Conservation (phyloP, 2,113 vertebrate species). For the Chroicocephalus ridibundus region DNA sequence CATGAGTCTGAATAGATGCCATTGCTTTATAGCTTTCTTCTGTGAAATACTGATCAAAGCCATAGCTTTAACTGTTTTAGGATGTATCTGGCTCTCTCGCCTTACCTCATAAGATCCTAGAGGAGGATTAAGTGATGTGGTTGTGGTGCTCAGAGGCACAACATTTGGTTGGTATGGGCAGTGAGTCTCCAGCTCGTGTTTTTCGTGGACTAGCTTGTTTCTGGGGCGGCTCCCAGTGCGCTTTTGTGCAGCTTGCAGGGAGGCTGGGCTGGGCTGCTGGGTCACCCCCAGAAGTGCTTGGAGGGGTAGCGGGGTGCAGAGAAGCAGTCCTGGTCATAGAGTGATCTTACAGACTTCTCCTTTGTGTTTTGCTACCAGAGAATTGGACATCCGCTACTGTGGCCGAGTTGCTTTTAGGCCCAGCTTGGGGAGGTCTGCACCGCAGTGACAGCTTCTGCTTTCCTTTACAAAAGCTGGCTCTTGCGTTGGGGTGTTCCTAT, state of each 20-base stretch:
- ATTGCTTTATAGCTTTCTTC: neutral
- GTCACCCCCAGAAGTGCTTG: neutral
- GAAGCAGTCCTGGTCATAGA: neutral
- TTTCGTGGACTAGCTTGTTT: neutral
- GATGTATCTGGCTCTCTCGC: neutral
- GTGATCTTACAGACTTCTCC: neutral
- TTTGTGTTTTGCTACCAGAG: neutral
- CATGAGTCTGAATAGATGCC: neutral
- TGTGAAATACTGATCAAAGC: neutral
- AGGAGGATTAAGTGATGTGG: neutral
- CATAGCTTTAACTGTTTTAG: neutral
- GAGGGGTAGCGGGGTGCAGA: rapidly evolving
- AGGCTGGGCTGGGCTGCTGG: neutral
- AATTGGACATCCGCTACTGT: neutral
- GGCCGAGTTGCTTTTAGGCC: neutral
- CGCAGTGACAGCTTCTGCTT: neutral
- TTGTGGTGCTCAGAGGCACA: neutral
- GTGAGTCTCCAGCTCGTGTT: neutral
- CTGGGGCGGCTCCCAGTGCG: neutral
- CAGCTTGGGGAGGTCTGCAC: neutral
- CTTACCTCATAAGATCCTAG: neutral
- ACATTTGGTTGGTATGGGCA: neutral
- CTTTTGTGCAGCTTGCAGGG: neutral
- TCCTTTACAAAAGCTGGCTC: neutral
- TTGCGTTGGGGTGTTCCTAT: rapidly evolving